Conservation (phyloP, 1,140 invertebrate species). For the Bombus picipes region DNA sequence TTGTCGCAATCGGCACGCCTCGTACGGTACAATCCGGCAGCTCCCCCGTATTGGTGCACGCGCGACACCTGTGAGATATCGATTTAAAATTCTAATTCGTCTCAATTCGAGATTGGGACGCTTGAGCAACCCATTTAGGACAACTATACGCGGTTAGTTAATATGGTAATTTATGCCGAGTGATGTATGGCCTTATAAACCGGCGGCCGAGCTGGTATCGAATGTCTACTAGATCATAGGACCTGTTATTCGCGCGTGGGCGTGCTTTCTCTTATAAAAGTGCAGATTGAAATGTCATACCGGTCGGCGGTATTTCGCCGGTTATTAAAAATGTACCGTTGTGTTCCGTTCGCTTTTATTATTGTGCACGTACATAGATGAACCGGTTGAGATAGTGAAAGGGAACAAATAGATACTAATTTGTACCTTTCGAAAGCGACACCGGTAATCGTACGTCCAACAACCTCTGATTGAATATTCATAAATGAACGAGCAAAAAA, state of each 20-base stretch:
- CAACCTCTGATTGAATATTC: slow-evolving; percentile 32
- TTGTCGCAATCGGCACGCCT: slow-evolving; percentile 27
- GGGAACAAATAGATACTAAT: slow-evolving; percentile 55
- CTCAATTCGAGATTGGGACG: slow-evolving; percentile 19
- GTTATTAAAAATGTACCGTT: slow-evolving; percentile 49
- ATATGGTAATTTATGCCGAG: slow-evolving; percentile 39
- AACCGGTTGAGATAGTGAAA: slow-evolving; percentile 57
- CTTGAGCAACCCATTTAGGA: slow-evolving; percentile 24
- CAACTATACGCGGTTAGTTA: slow-evolving; percentile 22
- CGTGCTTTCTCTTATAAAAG: slow-evolving; percentile 48
- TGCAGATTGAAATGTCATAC: slow-evolving; percentile 59
- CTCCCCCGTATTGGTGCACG: background rate
- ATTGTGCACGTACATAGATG: slow-evolving; percentile 41
- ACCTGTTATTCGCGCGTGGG: slow-evolving; percentile 51
- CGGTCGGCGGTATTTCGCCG: slow-evolving; percentile 44
- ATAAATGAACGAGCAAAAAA: background rate
- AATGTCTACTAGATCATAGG: slow-evolving; percentile 49
- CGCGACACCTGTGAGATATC: slow-evolving; percentile 33
- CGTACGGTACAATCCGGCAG: background rate
- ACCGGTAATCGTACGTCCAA: slow-evolving; percentile 26
- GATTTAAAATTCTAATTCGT: slow-evolving; percentile 37
- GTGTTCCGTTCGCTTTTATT: slow-evolving; percentile 30
- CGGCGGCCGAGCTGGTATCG: slow-evolving; percentile 11
- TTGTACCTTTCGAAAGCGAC: slow-evolving; percentile 38
- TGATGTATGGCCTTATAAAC: slow-evolving; percentile 30